Evolutionary conservation across 1,140 invertebrate genomes (phyloP).

Genomic region (Danaus plexippus): DNA sequence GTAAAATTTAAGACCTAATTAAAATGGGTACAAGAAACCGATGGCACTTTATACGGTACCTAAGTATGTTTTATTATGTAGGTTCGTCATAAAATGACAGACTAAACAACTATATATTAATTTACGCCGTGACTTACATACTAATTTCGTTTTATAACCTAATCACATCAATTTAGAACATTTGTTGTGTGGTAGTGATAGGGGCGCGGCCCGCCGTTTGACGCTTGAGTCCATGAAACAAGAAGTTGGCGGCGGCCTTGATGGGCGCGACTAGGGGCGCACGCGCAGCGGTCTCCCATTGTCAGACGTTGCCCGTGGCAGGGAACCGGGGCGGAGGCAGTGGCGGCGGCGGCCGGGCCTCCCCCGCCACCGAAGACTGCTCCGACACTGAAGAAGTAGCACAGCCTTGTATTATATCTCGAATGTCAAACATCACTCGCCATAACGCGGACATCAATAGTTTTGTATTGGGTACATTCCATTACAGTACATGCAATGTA

Average conservation of each 20-base stretch:
- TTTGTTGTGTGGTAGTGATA: conserved; percentile 69
- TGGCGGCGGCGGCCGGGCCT: conserved; percentile 74
- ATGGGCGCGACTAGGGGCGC: conserved; percentile 65
- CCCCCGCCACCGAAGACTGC: conserved; percentile 62
- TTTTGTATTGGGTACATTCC: too few species aligned
- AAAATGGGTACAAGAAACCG: conserved; percentile 62
- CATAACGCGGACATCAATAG: too few species aligned
- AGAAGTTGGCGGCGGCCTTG: conserved; percentile 73
- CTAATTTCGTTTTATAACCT: conserved; percentile 60
- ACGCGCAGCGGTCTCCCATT: conserved; percentile 74
- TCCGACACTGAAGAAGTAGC: conserved; percentile 52
- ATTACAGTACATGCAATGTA: too few species aligned
- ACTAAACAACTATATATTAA: conserved; percentile 60
- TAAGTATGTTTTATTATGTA: conserved; percentile 49
- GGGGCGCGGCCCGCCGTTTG: conserved; percentile 55
- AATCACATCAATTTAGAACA: conserved; percentile 71
- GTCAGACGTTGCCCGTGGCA: conserved; percentile 78
- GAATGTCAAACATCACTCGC: too few species aligned
- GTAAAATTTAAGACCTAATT: conserved; percentile 46
- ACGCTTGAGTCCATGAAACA: conserved; percentile 69
- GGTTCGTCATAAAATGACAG: conserved; percentile 66
- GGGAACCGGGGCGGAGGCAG: conserved; percentile 79
- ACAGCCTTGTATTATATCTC: not conserved
- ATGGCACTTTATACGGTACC: conserved; percentile 59
- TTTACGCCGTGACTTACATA: conserved; percentile 64